These are phyloP conservation scores for Antheraea assamensis DNA, from an alignment of 2,888 invertebrate species.

Conservation along the genomic window DNA sequence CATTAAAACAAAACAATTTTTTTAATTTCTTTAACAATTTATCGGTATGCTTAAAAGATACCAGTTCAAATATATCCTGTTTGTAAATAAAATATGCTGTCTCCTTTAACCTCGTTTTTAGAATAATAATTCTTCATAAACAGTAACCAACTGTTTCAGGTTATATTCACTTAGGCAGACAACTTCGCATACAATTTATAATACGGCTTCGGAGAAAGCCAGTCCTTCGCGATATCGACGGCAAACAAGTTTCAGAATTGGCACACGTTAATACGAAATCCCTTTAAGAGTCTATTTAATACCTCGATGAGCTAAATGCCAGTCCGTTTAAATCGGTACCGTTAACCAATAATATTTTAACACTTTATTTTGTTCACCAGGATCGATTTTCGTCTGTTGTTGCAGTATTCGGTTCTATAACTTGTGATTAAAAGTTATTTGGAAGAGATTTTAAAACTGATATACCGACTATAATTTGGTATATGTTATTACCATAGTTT, in stretches of 20 bases:
- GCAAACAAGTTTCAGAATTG: slow-evolving; percentile 26
- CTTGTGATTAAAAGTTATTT: not conserved
- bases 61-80: slow-evolving; percentile 9
- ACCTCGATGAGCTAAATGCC: slow-evolving; percentile 14
- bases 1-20: too few relatives aligned
- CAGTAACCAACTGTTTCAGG: slow-evolving; percentile 24
- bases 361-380: not conserved
- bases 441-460: not conserved
- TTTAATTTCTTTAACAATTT: too few relatives aligned
- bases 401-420: not conserved
- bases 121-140: slow-evolving; percentile 26
- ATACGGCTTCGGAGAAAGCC: slow-evolving; percentile 28
- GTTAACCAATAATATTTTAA: slow-evolving; percentile 14
- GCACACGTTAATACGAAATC: slow-evolving; percentile 20
- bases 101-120: slow-evolving; percentile 36
- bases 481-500: not conserved
- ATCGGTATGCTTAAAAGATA: not conserved
- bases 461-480: not conserved
- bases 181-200: slow-evolving; percentile 10
- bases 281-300: slow-evolving; percentile 22
- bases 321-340: slow-evolving; percentile 16
- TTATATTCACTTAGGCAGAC: slow-evolving; percentile 12
- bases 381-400: not conserved
- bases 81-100: slow-evolving; percentile 16
- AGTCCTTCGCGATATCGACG: slow-evolving; percentile 20